Evolutionary conservation across 2,797 vertebrate species (phyloP).

Genomic region (Acropternis orthonyx): DNA sequence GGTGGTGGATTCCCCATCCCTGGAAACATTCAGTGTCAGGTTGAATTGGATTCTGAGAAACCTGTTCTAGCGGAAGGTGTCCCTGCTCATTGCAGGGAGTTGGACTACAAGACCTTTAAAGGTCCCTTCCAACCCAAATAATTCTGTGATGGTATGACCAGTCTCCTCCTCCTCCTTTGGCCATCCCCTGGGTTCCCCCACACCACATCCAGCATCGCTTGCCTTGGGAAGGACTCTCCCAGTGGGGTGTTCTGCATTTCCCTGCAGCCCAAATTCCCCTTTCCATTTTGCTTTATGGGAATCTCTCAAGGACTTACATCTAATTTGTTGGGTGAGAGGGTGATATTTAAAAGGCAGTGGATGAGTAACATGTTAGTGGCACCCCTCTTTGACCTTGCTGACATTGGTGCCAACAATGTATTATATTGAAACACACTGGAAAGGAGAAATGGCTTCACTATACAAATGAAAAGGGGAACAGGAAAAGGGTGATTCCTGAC

Average conservation of each 20-base stretch:
- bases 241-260: neutral
- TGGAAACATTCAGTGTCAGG: neutral
- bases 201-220: fast-evolving
- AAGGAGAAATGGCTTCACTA: neutral
- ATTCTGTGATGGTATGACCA: fast-evolving
- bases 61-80: neutral
- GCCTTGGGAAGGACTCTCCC: neutral
- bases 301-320: neutral
- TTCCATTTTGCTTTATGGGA: neutral
- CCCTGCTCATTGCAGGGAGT: neutral
- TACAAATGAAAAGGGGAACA: neutral
- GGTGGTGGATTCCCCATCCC: neutral
- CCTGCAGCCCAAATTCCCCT: neutral
- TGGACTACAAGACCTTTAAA: neutral
- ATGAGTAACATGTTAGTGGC: neutral
- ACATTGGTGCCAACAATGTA: neutral
- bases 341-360: neutral
- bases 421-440: neutral
- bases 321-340: neutral
- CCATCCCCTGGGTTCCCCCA: neutral
- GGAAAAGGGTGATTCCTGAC: neutral
- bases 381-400: neutral
- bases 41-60: neutral
- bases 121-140: neutral
- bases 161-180: neutral